Evolutionary conservation across 2,797 vertebrate genomes (phyloP).

Genomic region (Peromyscus nudipes): DNA sequence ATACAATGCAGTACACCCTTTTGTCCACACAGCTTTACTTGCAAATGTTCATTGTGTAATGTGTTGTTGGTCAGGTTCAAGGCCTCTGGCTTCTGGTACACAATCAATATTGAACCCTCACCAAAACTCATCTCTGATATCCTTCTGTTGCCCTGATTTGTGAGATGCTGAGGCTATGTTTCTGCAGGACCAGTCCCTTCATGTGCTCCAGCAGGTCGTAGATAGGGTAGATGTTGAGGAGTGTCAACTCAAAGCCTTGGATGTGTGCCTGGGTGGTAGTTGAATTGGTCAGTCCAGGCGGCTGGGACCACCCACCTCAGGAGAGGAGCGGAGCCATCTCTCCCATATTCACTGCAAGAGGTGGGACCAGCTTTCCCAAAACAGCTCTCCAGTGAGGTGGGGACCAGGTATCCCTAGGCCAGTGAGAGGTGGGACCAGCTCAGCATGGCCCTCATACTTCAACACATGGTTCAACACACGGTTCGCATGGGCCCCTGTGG

Average conservation of each 20-base stretch:
- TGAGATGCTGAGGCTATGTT: not conserved
- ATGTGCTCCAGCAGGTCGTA: accelerated
- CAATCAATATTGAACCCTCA: not conserved
- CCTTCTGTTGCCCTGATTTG: not conserved
- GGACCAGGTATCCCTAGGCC: not conserved
- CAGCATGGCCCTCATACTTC: not conserved
- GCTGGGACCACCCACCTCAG: not conserved
- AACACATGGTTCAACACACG: not conserved
- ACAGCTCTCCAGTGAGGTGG: not conserved
- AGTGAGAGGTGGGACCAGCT: not conserved
- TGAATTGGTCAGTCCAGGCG: not conserved
- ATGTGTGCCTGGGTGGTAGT: not conserved
- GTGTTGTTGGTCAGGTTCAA: not conserved
- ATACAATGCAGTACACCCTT: not conserved
- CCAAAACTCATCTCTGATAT: not conserved
- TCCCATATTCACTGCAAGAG: not conserved
- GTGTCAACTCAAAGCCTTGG: not conserved
- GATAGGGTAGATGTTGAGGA: not conserved
- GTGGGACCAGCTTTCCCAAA: not conserved
- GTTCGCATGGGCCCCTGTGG: not conserved
- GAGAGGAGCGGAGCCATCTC: not conserved
- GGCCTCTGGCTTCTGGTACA: not conserved
- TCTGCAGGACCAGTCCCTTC: not conserved
- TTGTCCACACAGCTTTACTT: not conserved
- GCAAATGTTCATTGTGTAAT: not conserved